These are phyloP conservation scores for Dendronephthya gigantea DNA, from an alignment of 64 coral and sea anemone genomes.

Conservation along the genomic window DNA sequence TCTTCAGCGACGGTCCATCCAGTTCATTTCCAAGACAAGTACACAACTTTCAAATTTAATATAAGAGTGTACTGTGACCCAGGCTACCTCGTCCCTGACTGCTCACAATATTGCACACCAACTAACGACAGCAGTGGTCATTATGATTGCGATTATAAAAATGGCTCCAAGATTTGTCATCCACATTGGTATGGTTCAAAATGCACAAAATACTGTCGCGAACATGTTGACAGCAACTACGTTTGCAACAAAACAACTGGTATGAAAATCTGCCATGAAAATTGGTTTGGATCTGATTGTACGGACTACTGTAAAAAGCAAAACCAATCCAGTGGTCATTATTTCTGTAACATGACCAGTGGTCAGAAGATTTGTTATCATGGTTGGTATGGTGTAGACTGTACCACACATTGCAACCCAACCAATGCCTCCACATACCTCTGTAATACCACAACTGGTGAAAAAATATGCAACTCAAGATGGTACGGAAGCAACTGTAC, in stretches of 20 bases:
- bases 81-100: constrained; percentile 53
- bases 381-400: constrained; percentile 29
- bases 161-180: background rate
- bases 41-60: constrained; percentile 19
- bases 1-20: too few relatives aligned
- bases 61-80: constrained; percentile 57
- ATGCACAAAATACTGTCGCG: background rate
- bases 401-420: constrained; percentile 16
- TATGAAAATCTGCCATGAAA: constrained; percentile 24
- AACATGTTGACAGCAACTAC: background rate
- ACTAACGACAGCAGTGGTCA: constrained; percentile 18
- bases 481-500: background rate
- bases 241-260: constrained; percentile 40
- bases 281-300: constrained; percentile 29
- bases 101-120: constrained; percentile 20
- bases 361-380: constrained; percentile 25
- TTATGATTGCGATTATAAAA: constrained; percentile 17
- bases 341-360: constrained; percentile 16
- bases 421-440: background rate
- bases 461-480: background rate
- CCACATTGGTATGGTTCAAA: background rate
- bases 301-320: background rate
- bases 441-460: background rate
- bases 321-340: constrained; percentile 27
- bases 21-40: too few relatives aligned